phyloP scores from a whole-genome alignment of 2,797 vertebrate species.

The Monodelphis domestica region DNA sequence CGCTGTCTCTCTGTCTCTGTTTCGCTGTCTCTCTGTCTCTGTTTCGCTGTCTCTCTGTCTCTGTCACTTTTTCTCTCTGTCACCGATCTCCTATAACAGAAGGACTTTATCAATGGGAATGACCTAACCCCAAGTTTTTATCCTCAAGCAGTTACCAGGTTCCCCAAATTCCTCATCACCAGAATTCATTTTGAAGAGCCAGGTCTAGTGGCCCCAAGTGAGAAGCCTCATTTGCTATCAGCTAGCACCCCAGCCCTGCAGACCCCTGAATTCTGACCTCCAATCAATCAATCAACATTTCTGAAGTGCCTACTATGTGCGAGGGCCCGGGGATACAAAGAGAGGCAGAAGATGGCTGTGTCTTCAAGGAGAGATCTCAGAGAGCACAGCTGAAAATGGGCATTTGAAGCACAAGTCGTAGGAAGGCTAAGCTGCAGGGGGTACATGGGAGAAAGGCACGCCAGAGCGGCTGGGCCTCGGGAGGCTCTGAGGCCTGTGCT shows the following conservation, averaged over 20 bases:
- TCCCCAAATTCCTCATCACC: background rate
- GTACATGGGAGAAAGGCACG: no score
- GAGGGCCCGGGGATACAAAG: background rate
- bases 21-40: no score
- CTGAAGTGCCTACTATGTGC: background rate
- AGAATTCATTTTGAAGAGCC: background rate
- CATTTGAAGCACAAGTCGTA: no score
- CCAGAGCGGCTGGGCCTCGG: no score
- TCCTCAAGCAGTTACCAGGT: background rate
- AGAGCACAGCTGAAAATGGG: no score
- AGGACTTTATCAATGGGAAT: constrained; percentile 47
- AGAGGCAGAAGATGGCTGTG: background rate
- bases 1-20: no score
- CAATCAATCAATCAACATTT: background rate
- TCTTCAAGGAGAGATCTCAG: background rate
- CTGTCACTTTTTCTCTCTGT: no score
- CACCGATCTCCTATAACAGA: background rate
- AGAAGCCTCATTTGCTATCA: background rate
- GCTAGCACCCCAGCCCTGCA: no score
- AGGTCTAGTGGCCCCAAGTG: background rate
- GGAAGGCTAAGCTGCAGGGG: no score
- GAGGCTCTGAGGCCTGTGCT: no score
- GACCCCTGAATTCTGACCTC: background rate
- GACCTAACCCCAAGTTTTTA: constrained; percentile 14
- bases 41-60: no score